These are phyloP conservation scores for Chrysoperla carnea DNA, from an alignment of 1,140 invertebrate genomes.

Conservation along the genomic window DNA sequence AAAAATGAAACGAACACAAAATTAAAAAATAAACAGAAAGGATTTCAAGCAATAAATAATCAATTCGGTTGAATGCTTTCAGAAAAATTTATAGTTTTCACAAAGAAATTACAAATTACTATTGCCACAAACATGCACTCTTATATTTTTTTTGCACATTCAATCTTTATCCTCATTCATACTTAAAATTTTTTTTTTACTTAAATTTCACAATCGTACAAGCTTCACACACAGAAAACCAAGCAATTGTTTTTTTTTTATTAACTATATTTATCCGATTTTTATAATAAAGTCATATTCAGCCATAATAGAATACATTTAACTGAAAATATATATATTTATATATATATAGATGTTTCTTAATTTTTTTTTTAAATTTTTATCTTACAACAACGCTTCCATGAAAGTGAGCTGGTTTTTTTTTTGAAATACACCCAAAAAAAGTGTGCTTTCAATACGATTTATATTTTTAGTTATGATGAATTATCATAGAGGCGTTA, in stretches of 20 bases:
- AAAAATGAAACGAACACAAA: too few relatives aligned
- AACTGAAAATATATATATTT: slow-evolving; percentile 8
- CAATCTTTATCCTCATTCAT: slow-evolving; percentile 8
- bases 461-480: slow-evolving; percentile 4
- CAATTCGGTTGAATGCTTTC: slow-evolving; percentile 17
- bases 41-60: not conserved
- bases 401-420: not conserved
- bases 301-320: slow-evolving; percentile 15
- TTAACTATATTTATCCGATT: slow-evolving; percentile 14
- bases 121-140: slow-evolving; percentile 22
- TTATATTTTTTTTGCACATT: slow-evolving; percentile 8
- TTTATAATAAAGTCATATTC: slow-evolving; percentile 7
- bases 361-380: too few relatives aligned
- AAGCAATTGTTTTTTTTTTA: slow-evolving; percentile 25
- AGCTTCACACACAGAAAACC: slow-evolving; percentile 23
- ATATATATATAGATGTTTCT: too few relatives aligned
- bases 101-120: slow-evolving; percentile 37
- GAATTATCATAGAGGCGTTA: too few relatives aligned
- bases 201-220: slow-evolving; percentile 10
- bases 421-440: slow-evolving; percentile 3
- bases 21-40: not conserved
- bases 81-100: slow-evolving; percentile 30
- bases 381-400: too few relatives aligned
- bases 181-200: slow-evolving; percentile 2
- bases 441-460: slow-evolving; percentile 11